Percentiles rank a stretch among this genome's conserved stretches.
phyloP scores from a whole-genome alignment of 2,888 invertebrate genomes.

The Choreutis nemorana region DNA sequence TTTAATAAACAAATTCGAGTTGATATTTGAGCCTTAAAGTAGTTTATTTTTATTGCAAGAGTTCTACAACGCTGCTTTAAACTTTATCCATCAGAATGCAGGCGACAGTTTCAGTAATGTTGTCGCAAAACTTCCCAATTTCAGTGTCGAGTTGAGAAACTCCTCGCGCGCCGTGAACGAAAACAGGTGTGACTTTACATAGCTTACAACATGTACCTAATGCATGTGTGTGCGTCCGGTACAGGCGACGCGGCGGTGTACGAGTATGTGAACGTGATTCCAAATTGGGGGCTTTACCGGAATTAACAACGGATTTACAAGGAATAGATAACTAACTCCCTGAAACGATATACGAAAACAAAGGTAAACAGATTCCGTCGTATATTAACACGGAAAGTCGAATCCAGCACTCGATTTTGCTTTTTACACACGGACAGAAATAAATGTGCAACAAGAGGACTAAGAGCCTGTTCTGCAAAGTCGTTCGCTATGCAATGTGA shows the following conservation, averaged over 20 bases:
- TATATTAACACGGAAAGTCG: background rate
- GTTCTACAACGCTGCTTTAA: too few species aligned
- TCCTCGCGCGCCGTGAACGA: conserved; percentile 34
- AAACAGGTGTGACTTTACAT: conserved; percentile 30
- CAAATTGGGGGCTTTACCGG: conserved; percentile 46
- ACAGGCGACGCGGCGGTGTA: conserved; percentile 7
- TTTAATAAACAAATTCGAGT: too few species aligned
- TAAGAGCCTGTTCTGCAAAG: conserved; percentile 28
- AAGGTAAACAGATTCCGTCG: background rate
- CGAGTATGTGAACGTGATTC: conserved; percentile 31
- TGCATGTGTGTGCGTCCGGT: conserved; percentile 8
- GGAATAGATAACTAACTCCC: conserved; percentile 29
- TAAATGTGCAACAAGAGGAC: conserved; percentile 31
- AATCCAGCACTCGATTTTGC: background rate
- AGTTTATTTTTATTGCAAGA: too few species aligned
- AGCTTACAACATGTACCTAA: conserved; percentile 9
- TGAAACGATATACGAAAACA: conserved; percentile 6
- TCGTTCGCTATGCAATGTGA: conserved; percentile 52
- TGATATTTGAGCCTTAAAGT: too few species aligned
- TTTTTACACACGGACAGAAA: conserved; percentile 20
- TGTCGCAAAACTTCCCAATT: conserved; percentile 55
- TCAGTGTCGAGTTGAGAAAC: conserved; percentile 61
- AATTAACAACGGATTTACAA: conserved; percentile 47
- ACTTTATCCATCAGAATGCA: too few species aligned
- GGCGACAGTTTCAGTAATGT: conserved; percentile 49